Percentiles rank a stretch among this genome's conserved stretches.
These are phyloP conservation scores for Gila robusta DNA, from an alignment of 2,797 vertebrate genomes.

Conservation along the genomic window DNA sequence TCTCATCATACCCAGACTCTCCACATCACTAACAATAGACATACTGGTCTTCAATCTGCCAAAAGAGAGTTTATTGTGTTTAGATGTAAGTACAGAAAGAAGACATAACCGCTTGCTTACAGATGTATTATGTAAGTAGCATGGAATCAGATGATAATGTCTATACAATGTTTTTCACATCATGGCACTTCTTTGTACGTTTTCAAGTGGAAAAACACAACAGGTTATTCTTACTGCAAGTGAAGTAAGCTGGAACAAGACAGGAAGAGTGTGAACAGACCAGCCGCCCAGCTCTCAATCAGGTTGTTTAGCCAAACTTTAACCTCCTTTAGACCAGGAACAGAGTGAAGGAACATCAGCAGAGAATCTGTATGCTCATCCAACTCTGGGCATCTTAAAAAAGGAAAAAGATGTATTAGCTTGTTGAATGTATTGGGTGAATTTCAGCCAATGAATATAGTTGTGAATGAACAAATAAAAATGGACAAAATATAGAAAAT, in stretches of 20 bases:
- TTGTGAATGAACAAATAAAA: background rate
- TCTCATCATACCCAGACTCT: constrained; percentile 16
- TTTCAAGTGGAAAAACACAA: background rate
- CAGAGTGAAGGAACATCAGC: background rate
- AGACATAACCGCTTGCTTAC: background rate
- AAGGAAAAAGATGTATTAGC: background rate
- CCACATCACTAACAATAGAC: background rate
- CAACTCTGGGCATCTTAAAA: constrained; percentile 19
- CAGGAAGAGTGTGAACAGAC: constrained; percentile 13
- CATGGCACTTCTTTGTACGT: background rate
- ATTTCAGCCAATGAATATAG: background rate
- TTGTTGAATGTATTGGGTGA: too few species aligned
- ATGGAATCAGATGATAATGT: background rate
- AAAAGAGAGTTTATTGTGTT: background rate
- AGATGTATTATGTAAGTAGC: background rate
- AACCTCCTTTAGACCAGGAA: constrained; percentile 22
- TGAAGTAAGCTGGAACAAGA: constrained; percentile 36
- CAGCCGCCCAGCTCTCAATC: constrained; percentile 16
- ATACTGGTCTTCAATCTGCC: constrained; percentile 16
- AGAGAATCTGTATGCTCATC: constrained; percentile 19
- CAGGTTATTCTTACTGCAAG: background rate
- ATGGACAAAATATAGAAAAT: background rate
- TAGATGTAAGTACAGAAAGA: background rate
- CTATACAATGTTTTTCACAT: background rate
- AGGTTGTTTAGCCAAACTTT: constrained; percentile 18